Evolutionary conservation across 1,140 invertebrate genomes (phyloP).

Genomic region (Babylonia areolata): DNA sequence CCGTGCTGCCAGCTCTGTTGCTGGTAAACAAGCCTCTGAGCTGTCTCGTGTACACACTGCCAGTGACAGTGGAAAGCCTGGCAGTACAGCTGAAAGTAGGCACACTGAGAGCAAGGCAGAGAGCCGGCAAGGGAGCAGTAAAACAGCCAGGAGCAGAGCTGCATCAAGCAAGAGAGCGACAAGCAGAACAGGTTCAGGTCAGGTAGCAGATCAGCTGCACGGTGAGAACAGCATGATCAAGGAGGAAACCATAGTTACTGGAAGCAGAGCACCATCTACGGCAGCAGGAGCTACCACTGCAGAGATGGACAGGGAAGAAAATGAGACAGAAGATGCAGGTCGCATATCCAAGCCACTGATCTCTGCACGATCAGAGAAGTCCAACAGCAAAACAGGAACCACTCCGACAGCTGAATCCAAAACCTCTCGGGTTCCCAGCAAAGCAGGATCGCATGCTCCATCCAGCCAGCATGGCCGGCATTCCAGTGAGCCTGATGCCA

Average conservation of each 20-base stretch:
- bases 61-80: not conserved
- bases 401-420: not conserved
- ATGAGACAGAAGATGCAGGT: not conserved
- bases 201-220: not conserved
- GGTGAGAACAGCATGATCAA: constrained; percentile 19
- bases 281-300: not conserved
- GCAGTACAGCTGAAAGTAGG: not conserved
- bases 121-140: constrained; percentile 15
- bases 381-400: not conserved
- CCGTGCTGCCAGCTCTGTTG: constrained; percentile 4
- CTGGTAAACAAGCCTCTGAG: not conserved
- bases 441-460: not conserved
- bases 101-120: not conserved
- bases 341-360: not conserved
- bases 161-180: constrained; percentile 10
- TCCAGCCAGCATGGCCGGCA: not conserved
- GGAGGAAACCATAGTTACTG: not conserved
- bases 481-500: not conserved
- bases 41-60: not conserved
- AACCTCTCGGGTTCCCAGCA: not conserved
- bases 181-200: constrained; percentile 17
- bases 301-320: not conserved
- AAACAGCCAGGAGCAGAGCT: not conserved
- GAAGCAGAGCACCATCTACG: not conserved
- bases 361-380: not conserved